These are phyloP conservation scores for Exephanes ischioxanthus DNA, from an alignment of 2,888 invertebrate genomes.

Conservation along the genomic window DNA sequence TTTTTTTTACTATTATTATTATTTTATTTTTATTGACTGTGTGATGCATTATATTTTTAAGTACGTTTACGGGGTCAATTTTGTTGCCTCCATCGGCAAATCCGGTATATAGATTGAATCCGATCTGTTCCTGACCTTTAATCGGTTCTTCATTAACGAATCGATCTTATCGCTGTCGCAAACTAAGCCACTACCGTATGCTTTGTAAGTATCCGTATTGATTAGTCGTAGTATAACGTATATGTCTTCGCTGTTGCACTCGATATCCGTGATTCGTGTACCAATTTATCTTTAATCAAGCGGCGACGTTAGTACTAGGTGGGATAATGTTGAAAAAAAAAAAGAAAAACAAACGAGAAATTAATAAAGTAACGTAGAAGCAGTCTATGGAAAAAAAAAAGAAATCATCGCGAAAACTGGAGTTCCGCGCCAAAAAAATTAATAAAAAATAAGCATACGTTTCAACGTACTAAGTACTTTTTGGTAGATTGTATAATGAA, in stretches of 20 bases:
- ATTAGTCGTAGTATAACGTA: conserved; percentile 43
- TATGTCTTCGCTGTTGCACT: conserved; percentile 63
- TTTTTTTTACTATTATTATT: conserved; percentile 27
- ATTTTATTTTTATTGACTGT: conserved; percentile 17
- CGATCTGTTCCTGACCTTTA: conserved; percentile 51
- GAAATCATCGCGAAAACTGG: conserved; percentile 19
- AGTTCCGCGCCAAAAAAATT: conserved; percentile 33
- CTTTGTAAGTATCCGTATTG: conserved; percentile 63
- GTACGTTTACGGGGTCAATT: conserved; percentile 50
- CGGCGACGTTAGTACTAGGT: conserved; percentile 36
- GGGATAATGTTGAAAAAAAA: conserved; percentile 30
- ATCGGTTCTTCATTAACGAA: conserved; percentile 44
- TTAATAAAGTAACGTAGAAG: conserved; percentile 20
- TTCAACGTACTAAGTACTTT: conserved; percentile 32
- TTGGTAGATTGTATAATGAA: background rate
- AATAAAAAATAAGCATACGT: conserved; percentile 8
- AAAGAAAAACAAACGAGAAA: background rate
- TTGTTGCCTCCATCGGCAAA: conserved; percentile 53
- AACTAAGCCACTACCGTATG: conserved; percentile 64
- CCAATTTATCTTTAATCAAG: conserved; percentile 54
- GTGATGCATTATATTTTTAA: conserved; percentile 63
- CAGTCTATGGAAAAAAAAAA: conserved; percentile 24
- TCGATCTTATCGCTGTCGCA: conserved; percentile 61
- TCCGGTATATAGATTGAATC: conserved; percentile 46
- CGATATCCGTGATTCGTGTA: conserved; percentile 63